Evolutionary conservation across 92 coral and sea anemone species (phyloP).

Genomic region (Epizoanthus stellaris): DNA sequence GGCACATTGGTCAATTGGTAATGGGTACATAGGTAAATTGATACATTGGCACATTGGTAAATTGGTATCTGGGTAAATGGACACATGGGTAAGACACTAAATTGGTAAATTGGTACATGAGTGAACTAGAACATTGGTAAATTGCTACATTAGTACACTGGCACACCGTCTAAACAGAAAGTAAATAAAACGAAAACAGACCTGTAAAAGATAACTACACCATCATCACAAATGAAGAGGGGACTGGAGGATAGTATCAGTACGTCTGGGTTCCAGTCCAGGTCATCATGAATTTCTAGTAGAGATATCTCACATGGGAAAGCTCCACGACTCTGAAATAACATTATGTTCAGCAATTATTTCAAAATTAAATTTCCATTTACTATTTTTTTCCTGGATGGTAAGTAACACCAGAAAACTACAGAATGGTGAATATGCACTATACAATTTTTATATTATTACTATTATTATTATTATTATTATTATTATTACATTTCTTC

Average conservation of each 20-base stretch:
- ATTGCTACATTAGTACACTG: not conserved
- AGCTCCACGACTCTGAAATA: conserved; percentile 87
- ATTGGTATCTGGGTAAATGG: too few species aligned
- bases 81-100: too few species aligned
- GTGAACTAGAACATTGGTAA: not conserved
- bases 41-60: too few species aligned
- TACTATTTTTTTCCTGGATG: too few species aligned
- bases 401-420: not conserved
- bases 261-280: conserved; percentile 81
- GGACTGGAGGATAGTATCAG: conserved; percentile 74
- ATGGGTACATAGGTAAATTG: too few species aligned
- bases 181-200: conserved; percentile 16
- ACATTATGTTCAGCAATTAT: not conserved
- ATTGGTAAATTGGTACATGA: not conserved
- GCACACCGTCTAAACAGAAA: not conserved
- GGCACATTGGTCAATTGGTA: too few species aligned
- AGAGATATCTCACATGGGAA: conserved; percentile 82
- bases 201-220: conserved; percentile 90
- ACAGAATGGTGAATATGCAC: not conserved
- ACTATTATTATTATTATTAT: not conserved
- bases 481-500: not conserved
- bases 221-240: conserved; percentile 84
- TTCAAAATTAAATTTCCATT: too few species aligned
- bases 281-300: conserved; percentile 77
- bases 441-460: not conserved